phyloP scores from a whole-genome alignment of 2,888 invertebrate genomes.

The Blastobasis lacticolella region DNA sequence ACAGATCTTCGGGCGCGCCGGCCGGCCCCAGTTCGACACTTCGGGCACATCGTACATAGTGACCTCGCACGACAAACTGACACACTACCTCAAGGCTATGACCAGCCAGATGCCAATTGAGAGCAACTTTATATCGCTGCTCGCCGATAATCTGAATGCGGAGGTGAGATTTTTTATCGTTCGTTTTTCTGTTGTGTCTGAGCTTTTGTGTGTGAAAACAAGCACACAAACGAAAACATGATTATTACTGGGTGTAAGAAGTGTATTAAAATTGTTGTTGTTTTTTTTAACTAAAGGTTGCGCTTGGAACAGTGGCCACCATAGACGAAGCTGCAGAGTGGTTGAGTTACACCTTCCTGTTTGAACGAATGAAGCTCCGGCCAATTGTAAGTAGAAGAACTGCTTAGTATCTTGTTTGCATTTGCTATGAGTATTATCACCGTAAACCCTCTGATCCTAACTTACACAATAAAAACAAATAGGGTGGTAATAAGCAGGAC shows the following conservation, averaged over 20 bases:
- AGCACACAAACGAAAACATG: too few species aligned
- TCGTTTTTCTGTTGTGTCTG: too few species aligned
- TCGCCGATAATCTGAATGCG: conserved; percentile 98
- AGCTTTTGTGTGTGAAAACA: too few species aligned
- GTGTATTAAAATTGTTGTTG: too few species aligned
- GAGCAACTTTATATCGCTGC: conserved; percentile 92
- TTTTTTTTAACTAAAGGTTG: conserved; percentile 71
- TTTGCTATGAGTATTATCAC: too few species aligned
- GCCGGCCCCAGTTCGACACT: conserved; percentile 97
- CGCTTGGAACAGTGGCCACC: conserved; percentile 96
- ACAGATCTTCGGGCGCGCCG: conserved; percentile 99
- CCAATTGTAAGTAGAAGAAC: conserved; percentile 75
- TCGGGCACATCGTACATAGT: conserved; percentile 97
- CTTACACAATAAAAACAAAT: too few species aligned
- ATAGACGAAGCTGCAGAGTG: conserved; percentile 97
- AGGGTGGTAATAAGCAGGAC: too few species aligned
- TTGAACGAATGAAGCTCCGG: conserved; percentile 94
- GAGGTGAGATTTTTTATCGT: conserved; percentile 76
- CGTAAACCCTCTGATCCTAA: too few species aligned
- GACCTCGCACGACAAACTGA: conserved; percentile 91
- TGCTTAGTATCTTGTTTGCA: too few species aligned
- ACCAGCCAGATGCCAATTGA: conserved; percentile 99
- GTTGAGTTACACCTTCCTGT: conserved; percentile 97
- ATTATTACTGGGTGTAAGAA: too few species aligned
- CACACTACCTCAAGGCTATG: conserved; percentile 93